These are phyloP conservation scores for Taenioides sp. DNA, from an alignment of 2,797 vertebrate species.

Conservation along the genomic window DNA sequence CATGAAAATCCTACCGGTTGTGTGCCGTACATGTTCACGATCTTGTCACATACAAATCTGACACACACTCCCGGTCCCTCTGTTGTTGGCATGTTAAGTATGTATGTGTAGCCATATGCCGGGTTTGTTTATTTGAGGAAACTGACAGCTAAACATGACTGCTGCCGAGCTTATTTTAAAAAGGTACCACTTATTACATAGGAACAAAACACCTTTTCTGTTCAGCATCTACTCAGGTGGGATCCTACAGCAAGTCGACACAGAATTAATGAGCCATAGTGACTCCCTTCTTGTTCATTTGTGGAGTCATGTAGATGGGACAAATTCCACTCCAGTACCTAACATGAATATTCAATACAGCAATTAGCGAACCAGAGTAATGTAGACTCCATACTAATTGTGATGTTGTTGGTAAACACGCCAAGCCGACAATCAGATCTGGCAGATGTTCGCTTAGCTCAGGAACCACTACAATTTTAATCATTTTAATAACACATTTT, in stretches of 20 bases:
- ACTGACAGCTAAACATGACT: conserved; percentile 26
- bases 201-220: conserved; percentile 15
- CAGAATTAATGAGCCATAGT: conserved; percentile 29
- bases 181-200: conserved; percentile 18
- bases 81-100: neutral
- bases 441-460: conserved; percentile 2
- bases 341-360: neutral
- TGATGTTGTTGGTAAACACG: conserved; percentile 4
- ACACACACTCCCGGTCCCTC: conserved; percentile 19
- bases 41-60: conserved; percentile 34
- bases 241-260: conserved; percentile 8
- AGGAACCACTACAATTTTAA: conserved; percentile 4
- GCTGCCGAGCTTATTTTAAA: conserved; percentile 18
- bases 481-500: conserved; percentile 11
- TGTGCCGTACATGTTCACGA: conserved; percentile 33
- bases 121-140: conserved; percentile 9
- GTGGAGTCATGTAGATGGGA: conserved; percentile 8
- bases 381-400: conserved; percentile 12
- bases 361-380: conserved; percentile 7
- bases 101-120: neutral
- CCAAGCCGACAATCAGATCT: conserved; percentile 2
- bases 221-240: conserved; percentile 19
- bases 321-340: neutral
- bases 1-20: conserved; percentile 21
- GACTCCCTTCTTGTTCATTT: conserved; percentile 2